Conservation (phyloP, 2,888 invertebrate genomes). For the Papilio protenor region DNA sequence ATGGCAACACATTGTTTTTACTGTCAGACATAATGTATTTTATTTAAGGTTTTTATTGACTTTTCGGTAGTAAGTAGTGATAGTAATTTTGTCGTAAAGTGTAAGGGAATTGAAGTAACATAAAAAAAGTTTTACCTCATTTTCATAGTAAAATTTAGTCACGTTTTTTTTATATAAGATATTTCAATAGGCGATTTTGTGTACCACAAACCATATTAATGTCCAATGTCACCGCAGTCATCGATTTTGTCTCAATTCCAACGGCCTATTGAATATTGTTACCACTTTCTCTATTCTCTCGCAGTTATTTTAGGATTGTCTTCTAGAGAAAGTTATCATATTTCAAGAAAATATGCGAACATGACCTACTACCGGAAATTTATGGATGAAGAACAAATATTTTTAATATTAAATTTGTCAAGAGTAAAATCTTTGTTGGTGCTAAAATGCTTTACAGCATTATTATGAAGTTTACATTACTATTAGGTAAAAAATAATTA, state of each 20-base stretch:
- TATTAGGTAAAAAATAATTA: too few species aligned
- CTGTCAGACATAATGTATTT: neutral
- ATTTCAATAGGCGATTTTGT: neutral
- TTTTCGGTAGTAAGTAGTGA: neutral
- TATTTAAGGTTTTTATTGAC: neutral
- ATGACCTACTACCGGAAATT: neutral
- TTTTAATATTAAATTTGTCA: neutral
- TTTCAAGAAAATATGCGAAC: conserved; percentile 10
- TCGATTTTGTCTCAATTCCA: conserved; percentile 21
- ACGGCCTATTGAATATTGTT: conserved; percentile 6
- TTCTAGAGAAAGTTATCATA: conserved; percentile 31
- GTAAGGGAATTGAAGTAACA: neutral
- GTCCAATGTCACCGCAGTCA: conserved; percentile 1
- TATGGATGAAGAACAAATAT: neutral
- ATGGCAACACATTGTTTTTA: neutral
- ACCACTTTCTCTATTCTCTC: conserved; percentile 28
- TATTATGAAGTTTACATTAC: too few species aligned
- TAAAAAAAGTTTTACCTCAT: too few species aligned
- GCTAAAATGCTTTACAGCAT: too few species aligned
- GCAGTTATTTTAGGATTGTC: conserved; percentile 33
- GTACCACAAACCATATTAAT: neutral
- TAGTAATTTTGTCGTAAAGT: neutral
- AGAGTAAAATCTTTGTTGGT: neutral
- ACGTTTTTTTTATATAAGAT: neutral
- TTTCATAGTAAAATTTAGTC: too few species aligned